Evolutionary conservation across 2,888 invertebrate species (phyloP), one percentile per base, ranked within the genome.

Genomic region (Diadromus collaris): DNA sequence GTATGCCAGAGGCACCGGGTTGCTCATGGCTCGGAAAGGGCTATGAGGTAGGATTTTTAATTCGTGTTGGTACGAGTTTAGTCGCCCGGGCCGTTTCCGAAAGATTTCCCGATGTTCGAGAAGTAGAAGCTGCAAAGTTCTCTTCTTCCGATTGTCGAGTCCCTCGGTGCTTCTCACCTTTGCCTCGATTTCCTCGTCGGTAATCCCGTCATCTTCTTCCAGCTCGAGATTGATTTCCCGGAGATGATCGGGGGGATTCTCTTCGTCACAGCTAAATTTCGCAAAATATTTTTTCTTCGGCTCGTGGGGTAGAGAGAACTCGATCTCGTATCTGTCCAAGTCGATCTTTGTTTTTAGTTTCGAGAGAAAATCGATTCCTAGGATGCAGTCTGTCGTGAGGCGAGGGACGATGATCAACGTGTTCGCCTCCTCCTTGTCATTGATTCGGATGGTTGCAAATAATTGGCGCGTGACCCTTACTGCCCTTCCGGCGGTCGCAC

Each of bases 331-430:
- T 32, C 32, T 54, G n/a, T 1, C n/a, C 44, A 1, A 73, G n/a
- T n/a, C n/a, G n/a, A n/a, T n/a, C n/a, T n/a, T n/a, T n/a, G n/a
- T n/a, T n/a, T n/a, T n/a, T n/a, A 13, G 10, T 73, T 73, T 73
- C 6, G 19, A 13, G 0, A 73, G 34, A 34, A 73, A 51, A 19
- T 73, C 65, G 0, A 67, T 27, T 1, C 73, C 65, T 0, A 67
- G n/a, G 0, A 73, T 65, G 38, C 65, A 73, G 4, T 32, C 24
- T 0, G 34, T 46, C 0, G 58, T 58, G 32, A 73, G 16, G 4
- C n/a, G 41, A 0, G 73, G 73, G 2, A 73, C 60, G 5, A 73
- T 60, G 0, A 73, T 7, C 0, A 73, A 5, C 0, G 73, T 63
- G 9, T 56, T 44, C 0, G 5, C 1, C 1, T 13, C 48, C 1